Percentiles rank a stretch among this genome's conserved stretches.
phyloP scores from a whole-genome alignment of 35 echinoderm and acorn worm genomes.

The Nesometra sesokonis region DNA sequence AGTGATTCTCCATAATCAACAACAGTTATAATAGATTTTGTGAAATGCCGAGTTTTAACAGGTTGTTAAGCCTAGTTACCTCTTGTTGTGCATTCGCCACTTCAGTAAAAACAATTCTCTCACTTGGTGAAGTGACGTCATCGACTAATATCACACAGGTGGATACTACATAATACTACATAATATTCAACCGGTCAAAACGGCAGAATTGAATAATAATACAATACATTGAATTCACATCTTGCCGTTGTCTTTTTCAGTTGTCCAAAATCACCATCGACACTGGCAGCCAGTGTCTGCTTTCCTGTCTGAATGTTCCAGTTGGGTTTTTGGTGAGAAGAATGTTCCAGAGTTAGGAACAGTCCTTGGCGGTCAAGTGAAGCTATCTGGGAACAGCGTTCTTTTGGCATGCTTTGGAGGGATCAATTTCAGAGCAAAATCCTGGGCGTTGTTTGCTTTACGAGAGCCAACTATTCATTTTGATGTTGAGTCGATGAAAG shows the following conservation, averaged over 20 bases:
- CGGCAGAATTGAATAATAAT: no score
- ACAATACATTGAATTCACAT: no score
- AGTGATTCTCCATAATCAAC: no score
- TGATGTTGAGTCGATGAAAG: conserved; percentile 75
- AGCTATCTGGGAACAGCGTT: conserved; percentile 55
- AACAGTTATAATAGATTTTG: no score
- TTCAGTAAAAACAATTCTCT: no score
- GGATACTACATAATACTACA: no score
- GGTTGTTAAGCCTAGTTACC: no score
- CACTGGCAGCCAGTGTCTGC: conserved; percentile 79
- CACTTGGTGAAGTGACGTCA: no score
- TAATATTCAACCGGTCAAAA: no score
- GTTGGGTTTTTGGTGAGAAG: conserved; percentile 8
- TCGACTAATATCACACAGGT: no score
- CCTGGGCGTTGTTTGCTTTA: conserved; percentile 88
- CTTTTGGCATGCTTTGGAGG: conserved; percentile 87
- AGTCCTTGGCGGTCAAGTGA: conserved; percentile 79
- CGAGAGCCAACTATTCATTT: conserved; percentile 83
- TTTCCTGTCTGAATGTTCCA: conserved; percentile 32
- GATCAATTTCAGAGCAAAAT: conserved; percentile 83
- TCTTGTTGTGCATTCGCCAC: no score
- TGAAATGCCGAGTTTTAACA: no score
- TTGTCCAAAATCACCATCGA: conserved; percentile 34
- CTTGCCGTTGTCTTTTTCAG: not conserved
- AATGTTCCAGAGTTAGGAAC: conserved; percentile 12